Percentiles rank a stretch among this genome's conserved stretches.
Evolutionary conservation across 2,888 invertebrate genomes (phyloP).

Genomic region (Heteromyza rotundicornis): DNA sequence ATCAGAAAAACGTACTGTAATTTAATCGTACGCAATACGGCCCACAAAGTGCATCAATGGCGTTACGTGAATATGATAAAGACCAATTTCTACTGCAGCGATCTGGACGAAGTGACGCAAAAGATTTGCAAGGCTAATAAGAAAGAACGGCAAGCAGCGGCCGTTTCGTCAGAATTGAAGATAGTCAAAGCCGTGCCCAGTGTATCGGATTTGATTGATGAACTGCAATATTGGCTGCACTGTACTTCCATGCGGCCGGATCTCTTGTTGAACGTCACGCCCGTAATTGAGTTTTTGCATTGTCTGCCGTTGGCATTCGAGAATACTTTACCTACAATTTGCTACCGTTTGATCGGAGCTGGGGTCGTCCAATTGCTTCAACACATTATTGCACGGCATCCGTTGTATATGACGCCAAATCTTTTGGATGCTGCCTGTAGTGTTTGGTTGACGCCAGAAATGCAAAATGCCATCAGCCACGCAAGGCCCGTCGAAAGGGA

Average conservation of each 20-base stretch:
- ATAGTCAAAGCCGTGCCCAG: conserved; percentile 34
- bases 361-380: conserved; percentile 51
- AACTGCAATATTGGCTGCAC: conserved; percentile 56
- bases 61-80: background rate
- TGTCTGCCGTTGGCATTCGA: conserved; percentile 37
- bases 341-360: conserved; percentile 48
- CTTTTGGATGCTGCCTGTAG: conserved; percentile 40
- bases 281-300: conserved; percentile 37
- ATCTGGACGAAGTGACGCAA: conserved; percentile 42
- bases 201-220: conserved; percentile 48
- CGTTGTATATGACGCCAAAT: conserved; percentile 36
- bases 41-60: conserved; percentile 63
- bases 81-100: conserved; percentile 44
- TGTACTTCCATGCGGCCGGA: conserved; percentile 46
- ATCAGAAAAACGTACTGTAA: conserved; percentile 65
- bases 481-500: conserved; percentile 14
- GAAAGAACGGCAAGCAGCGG: conserved; percentile 27
- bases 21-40: conserved; percentile 64
- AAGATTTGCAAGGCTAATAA: conserved; percentile 46
- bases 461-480: conserved; percentile 18
- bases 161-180: conserved; percentile 36
- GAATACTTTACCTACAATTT: conserved; percentile 48
- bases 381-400: conserved; percentile 49
- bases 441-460: conserved; percentile 35
- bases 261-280: conserved; percentile 32